A percentile compares a stretch with the other conserved stretches of the same genome.
These are phyloP conservation scores for Salticus scenicus DNA, from an alignment of 2,888 invertebrate genomes.

Conservation along the genomic window DNA sequence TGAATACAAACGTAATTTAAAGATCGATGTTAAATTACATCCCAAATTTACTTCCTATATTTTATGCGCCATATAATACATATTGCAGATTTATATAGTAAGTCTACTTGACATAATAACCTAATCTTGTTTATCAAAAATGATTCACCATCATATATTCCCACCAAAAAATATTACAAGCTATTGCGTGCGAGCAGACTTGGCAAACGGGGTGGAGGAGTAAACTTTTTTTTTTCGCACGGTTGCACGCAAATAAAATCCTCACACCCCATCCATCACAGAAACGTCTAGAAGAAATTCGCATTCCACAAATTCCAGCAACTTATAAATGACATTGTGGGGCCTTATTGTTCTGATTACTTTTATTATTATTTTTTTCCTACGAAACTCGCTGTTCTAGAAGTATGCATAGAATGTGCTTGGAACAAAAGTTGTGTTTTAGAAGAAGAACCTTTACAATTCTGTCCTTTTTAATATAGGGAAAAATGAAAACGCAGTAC, in stretches of 20 bases:
- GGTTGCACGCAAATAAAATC: slow-evolving; percentile 38
- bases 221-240: slow-evolving; percentile 50
- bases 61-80: too few relatives aligned
- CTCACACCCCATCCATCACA: slow-evolving; percentile 58
- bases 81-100: too few relatives aligned
- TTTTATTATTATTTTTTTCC: neutral
- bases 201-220: slow-evolving; percentile 51
- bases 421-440: slow-evolving; percentile 51
- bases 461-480: slow-evolving; percentile 47
- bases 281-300: slow-evolving; percentile 49
- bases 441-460: neutral
- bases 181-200: slow-evolving; percentile 37
- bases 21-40: too few relatives aligned
- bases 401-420: slow-evolving; percentile 49
- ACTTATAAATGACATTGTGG: slow-evolving; percentile 40
- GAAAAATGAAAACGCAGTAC: slow-evolving; percentile 10
- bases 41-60: too few relatives aligned
- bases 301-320: slow-evolving; percentile 51
- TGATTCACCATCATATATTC: neutral
- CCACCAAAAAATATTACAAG: slow-evolving; percentile 44
- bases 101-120: too few relatives aligned
- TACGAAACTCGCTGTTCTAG: slow-evolving; percentile 1
- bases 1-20: too few relatives aligned
- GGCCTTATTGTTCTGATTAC: slow-evolving; percentile 56
- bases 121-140: slow-evolving; percentile 5